Evolutionary conservation across 2,888 invertebrate genomes (phyloP).

Genomic region (Lymantria monacha): DNA sequence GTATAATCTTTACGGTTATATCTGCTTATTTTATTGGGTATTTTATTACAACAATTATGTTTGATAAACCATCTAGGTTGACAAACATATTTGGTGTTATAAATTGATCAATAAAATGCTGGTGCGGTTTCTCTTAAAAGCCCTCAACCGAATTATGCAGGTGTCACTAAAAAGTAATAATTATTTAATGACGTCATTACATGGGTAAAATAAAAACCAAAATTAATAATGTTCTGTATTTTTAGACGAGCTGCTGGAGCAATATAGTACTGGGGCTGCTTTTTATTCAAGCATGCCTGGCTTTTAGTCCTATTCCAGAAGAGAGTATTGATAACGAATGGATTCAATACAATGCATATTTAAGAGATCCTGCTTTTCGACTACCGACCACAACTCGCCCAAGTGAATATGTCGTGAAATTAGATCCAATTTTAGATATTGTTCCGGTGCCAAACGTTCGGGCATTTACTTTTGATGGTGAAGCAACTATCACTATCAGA

Average conservation of each 20-base stretch:
- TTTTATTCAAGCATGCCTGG: slow-evolving; percentile 49
- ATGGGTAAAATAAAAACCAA: not conserved
- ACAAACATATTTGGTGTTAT: too few relatives aligned
- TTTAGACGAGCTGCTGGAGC: slow-evolving; percentile 57
- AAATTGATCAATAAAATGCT: too few relatives aligned
- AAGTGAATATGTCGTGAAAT: slow-evolving; percentile 71
- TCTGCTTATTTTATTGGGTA: too few relatives aligned
- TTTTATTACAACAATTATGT: too few relatives aligned
- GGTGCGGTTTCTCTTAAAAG: too few relatives aligned
- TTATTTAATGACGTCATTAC: not conserved
- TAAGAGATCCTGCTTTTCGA: slow-evolving; percentile 61
- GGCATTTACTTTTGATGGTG: slow-evolving; percentile 69
- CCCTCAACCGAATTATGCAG: too few relatives aligned
- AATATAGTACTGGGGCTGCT: slow-evolving; percentile 47
- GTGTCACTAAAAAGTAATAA: not conserved
- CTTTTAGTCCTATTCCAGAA: slow-evolving; percentile 49
- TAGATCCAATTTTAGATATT: slow-evolving; percentile 74
- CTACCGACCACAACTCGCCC: slow-evolving; percentile 76
- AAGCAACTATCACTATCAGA: slow-evolving; percentile 52
- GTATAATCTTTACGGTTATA: too few relatives aligned
- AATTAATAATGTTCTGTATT: slow-evolving; percentile 3
- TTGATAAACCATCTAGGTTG: too few relatives aligned
- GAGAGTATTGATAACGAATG: slow-evolving; percentile 55
- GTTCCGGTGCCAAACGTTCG: slow-evolving; percentile 11
- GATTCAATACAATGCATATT: slow-evolving; percentile 45